These are phyloP conservation scores for Elaphurus davidianus DNA, from an alignment of 2,113 vertebrate species.

Conservation along the genomic window DNA sequence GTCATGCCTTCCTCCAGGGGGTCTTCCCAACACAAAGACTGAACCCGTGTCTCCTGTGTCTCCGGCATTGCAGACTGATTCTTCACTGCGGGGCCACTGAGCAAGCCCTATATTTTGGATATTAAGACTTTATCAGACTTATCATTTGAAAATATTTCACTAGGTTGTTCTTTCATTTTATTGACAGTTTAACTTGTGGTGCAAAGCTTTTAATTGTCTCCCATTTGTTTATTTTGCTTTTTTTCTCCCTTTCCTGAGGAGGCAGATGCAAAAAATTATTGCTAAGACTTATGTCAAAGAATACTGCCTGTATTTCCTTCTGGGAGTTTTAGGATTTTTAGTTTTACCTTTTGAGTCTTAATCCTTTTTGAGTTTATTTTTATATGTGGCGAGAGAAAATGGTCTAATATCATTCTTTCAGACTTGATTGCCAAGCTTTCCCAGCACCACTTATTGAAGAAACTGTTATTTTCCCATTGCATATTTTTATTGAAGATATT, in stretches of 20 bases:
- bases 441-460: background rate
- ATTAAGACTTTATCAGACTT: background rate
- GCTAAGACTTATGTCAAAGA: background rate
- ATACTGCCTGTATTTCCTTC: background rate
- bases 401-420: background rate
- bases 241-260: background rate
- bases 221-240: background rate
- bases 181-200: background rate
- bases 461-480: background rate
- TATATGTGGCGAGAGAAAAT: fast-evolving
- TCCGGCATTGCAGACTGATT: background rate
- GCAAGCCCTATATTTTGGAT: background rate
- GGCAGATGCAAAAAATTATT: background rate
- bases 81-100: fast-evolving
- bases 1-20: background rate
- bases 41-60: fast-evolving
- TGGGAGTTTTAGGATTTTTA: background rate
- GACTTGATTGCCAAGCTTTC: fast-evolving
- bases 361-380: background rate
- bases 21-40: background rate
- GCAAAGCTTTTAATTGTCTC: background rate
- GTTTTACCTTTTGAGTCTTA: background rate
- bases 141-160: background rate
- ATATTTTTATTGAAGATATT: background rate
- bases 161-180: background rate